Evolutionary conservation across 2,113 vertebrate genomes (phyloP).

Genomic region (Pelodiscus sinensis): DNA sequence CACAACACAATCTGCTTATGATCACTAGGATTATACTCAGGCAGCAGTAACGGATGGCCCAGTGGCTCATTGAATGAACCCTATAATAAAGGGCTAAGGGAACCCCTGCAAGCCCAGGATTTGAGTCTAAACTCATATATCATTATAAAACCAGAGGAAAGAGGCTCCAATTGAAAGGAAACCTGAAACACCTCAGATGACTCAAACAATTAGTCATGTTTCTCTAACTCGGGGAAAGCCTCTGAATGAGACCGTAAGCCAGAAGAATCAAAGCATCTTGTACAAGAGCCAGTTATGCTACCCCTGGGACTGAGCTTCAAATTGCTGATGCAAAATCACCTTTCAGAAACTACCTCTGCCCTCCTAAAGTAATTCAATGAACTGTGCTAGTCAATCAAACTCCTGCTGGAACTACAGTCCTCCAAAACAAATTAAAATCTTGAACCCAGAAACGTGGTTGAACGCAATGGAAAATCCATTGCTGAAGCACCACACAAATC

Average conservation of each 20-base stretch:
- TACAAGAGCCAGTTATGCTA: neutral
- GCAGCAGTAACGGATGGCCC: neutral
- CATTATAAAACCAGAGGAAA: neutral
- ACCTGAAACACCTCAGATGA: neutral
- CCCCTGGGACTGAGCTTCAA: neutral
- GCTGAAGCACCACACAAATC: neutral
- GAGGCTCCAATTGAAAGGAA: neutral
- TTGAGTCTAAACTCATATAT: fast-evolving
- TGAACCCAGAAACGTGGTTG: neutral
- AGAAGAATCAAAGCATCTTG: neutral
- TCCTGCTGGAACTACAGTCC: neutral
- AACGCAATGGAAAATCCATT: conserved; percentile 1
- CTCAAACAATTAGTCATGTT: neutral
- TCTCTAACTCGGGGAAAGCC: neutral
- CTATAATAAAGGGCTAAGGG: neutral
- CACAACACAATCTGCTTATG: neutral
- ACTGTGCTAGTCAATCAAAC: conserved; percentile 8
- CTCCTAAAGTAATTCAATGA: conserved; percentile 22
- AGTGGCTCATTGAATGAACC: neutral
- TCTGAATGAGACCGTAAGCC: neutral
- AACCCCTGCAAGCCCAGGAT: neutral
- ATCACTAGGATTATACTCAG: neutral
- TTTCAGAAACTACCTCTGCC: conserved; percentile 15
- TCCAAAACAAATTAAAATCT: neutral
- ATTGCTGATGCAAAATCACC: neutral